Percentiles rank a stretch among this genome's conserved stretches.
These are phyloP conservation scores for Mormyrops attenuatus DNA, from an alignment of 2,797 vertebrate genomes.

Conservation along the genomic window DNA sequence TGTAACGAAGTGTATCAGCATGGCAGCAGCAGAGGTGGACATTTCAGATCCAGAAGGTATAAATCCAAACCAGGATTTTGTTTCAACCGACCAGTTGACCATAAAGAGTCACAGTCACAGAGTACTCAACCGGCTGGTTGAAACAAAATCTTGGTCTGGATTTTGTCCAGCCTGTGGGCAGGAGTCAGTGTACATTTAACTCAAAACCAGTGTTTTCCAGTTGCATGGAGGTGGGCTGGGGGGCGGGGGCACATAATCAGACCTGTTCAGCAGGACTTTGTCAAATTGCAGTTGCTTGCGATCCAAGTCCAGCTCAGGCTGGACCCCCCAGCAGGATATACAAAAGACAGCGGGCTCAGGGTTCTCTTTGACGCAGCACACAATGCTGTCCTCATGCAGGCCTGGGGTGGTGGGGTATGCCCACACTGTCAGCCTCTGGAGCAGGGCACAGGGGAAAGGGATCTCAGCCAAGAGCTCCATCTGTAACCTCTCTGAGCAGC, in stretches of 20 bases:
- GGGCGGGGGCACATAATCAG: neutral
- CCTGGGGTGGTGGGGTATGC: slow-evolving; percentile 73
- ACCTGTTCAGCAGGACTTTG: slow-evolving; percentile 53
- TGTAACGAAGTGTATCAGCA: neutral
- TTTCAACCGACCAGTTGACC: neutral
- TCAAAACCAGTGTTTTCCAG: neutral
- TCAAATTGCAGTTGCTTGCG: slow-evolving; percentile 69
- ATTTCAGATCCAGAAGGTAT: neutral
- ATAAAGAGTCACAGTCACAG: neutral
- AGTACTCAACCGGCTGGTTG: neutral
- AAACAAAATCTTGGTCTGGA: neutral
- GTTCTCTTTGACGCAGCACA: slow-evolving; percentile 78
- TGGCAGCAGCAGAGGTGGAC: neutral
- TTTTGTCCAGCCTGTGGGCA: neutral
- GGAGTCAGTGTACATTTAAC: neutral
- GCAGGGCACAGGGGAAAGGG: neutral
- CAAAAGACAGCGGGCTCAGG: slow-evolving; percentile 62
- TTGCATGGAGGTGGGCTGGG: neutral
- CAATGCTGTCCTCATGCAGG: slow-evolving; percentile 65
- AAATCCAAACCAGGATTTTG: neutral
- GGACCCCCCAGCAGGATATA: slow-evolving; percentile 75
- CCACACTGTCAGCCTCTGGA: slow-evolving; percentile 73
- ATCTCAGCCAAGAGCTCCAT: neutral
- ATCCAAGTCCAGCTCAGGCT: slow-evolving; percentile 71
- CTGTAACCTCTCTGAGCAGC: neutral